These are phyloP conservation scores for Lysandra coridon DNA, from an alignment of 2,888 invertebrate genomes.

Conservation along the genomic window DNA sequence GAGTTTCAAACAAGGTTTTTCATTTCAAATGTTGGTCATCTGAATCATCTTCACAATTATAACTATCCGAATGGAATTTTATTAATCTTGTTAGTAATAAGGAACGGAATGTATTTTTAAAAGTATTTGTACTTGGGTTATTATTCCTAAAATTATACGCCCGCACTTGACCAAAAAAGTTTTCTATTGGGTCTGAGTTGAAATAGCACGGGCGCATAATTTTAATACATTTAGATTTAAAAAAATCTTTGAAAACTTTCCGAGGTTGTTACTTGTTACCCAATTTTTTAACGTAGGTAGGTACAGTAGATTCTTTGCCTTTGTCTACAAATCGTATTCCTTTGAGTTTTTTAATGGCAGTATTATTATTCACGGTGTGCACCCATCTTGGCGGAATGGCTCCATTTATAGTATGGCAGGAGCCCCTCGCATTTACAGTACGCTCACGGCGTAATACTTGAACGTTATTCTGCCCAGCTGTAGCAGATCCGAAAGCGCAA, in stretches of 20 bases:
- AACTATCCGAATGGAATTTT: no score
- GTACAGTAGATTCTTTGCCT: conserved; percentile 36
- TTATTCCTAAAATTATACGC: conserved; percentile 46
- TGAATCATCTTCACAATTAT: no score
- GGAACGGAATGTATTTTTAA: conserved; percentile 42
- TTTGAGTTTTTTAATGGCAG: conserved; percentile 32
- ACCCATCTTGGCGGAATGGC: no score
- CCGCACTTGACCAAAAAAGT: conserved; percentile 44
- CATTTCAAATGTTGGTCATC: no score
- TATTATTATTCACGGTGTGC: background rate
- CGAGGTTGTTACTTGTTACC: conserved; percentile 35
- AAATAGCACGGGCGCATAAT: conserved; percentile 35
- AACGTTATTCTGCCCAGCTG: no score
- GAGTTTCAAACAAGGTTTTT: no score
- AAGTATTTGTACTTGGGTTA: conserved; percentile 42
- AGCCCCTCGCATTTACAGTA: no score
- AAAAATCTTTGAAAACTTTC: conserved; percentile 35
- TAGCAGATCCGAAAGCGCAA: no score
- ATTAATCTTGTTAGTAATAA: conserved; percentile 32
- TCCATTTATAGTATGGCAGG: no score
- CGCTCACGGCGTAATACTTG: no score
- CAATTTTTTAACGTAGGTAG: conserved; percentile 39
- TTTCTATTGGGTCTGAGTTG: conserved; percentile 37
- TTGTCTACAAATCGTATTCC: conserved; percentile 35
- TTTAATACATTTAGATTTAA: conserved; percentile 33